Evolutionary conservation across 2,113 vertebrate genomes (phyloP).

Genomic region (Dolichallabes microphthalmus): DNA sequence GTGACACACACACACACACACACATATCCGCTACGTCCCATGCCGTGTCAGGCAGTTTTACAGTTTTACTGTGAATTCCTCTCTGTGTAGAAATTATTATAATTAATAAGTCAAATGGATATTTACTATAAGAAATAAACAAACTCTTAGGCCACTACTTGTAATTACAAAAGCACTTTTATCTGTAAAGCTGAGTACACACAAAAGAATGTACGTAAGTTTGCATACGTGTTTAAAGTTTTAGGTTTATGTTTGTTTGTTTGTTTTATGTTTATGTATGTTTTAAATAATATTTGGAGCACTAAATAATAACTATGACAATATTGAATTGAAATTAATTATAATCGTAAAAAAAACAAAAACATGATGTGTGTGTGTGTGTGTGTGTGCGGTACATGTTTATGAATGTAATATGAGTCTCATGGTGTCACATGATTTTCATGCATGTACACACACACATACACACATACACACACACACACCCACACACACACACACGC

Average conservation of each 20-base stretch:
- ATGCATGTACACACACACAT: neutral
- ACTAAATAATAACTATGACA: too few relatives aligned
- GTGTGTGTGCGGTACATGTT: neutral
- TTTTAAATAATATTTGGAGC: too few relatives aligned
- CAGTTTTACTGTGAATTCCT: neutral
- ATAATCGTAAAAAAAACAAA: too few relatives aligned
- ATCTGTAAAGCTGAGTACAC: too few relatives aligned
- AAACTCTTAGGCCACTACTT: neutral
- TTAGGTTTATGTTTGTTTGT: too few relatives aligned
- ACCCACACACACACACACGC: neutral
- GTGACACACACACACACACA: neutral
- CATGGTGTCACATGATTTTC: conserved; percentile 16
- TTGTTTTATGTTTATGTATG: too few relatives aligned
- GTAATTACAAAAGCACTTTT: neutral
- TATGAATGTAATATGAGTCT: neutral
- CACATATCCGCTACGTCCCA: neutral
- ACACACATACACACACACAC: neutral
- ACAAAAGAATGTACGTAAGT: too few relatives aligned
- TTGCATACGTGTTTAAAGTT: too few relatives aligned
- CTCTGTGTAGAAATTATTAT: neutral
- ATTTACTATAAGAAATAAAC: neutral
- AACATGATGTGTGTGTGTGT: too few relatives aligned
- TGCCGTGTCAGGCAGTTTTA: neutral
- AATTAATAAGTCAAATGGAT: neutral
- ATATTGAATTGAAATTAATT: too few relatives aligned